Evolutionary conservation across 2,797 vertebrate species (phyloP).

Genomic region (Harpagifer antarcticus): DNA sequence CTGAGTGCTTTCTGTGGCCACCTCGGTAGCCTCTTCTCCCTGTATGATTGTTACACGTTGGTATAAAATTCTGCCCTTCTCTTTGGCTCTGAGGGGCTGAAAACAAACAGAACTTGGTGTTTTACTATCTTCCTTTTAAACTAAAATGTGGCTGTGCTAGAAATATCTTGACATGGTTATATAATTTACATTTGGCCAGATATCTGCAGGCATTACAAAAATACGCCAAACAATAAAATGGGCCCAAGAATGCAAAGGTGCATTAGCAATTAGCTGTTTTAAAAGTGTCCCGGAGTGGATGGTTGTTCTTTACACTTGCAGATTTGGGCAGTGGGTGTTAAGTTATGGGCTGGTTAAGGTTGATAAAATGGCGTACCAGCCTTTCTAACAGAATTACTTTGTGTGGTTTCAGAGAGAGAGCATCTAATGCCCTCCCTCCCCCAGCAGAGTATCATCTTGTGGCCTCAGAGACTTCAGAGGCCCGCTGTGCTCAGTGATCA

Average conservation of each 20-base stretch:
- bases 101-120: slow-evolving; percentile 51
- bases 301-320: slow-evolving; percentile 60
- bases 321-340: slow-evolving; percentile 71
- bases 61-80: slow-evolving; percentile 68
- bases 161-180: slow-evolving; percentile 53
- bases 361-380: slow-evolving; percentile 67
- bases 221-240: slow-evolving; percentile 71
- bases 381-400: slow-evolving; percentile 67
- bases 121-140: slow-evolving; percentile 43
- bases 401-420: slow-evolving; percentile 67
- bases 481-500: slow-evolving; percentile 77
- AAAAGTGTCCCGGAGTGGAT: slow-evolving; percentile 54
- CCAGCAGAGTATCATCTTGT: slow-evolving; percentile 65
- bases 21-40: slow-evolving; percentile 33
- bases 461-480: slow-evolving; percentile 55
- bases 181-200: slow-evolving; percentile 68
- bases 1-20: slow-evolving; percentile 22
- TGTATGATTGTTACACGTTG: slow-evolving; percentile 56
- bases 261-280: slow-evolving; percentile 58
- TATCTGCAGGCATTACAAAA: slow-evolving; percentile 62
- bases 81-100: slow-evolving; percentile 64
- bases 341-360: slow-evolving; percentile 56
- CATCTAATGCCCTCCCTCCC: slow-evolving; percentile 56
- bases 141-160: slow-evolving; percentile 56
- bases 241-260: slow-evolving; percentile 66